phyloP scores from a whole-genome alignment of 2,113 vertebrate species.

The Stigmatopora argus region DNA sequence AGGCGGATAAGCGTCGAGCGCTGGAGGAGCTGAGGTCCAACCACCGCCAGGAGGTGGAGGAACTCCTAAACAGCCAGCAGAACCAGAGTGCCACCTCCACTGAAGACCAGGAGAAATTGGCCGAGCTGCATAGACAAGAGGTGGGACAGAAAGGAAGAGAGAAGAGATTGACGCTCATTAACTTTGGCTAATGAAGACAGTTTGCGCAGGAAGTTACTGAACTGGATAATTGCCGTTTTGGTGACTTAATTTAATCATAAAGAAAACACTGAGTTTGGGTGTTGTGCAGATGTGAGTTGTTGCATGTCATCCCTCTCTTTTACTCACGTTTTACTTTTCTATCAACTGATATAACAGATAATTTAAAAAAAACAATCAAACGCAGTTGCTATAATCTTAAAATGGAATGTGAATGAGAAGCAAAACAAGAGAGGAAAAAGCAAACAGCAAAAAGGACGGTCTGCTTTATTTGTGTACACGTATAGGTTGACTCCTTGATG shows the following conservation, averaged over 20 bases:
- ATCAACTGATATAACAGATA: constrained; percentile 14
- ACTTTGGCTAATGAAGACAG: constrained; percentile 9
- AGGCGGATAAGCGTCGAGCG: constrained; percentile 83
- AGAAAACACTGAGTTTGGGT: constrained; percentile 6
- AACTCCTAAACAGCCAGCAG: constrained; percentile 84
- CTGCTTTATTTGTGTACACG: not conserved
- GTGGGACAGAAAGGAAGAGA: constrained; percentile 48
- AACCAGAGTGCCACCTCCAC: constrained; percentile 78
- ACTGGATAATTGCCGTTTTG: constrained; percentile 26
- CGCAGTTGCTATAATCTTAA: no score
- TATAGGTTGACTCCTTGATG: constrained; percentile 77
- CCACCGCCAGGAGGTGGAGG: constrained; percentile 85
- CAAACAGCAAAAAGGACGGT: not conserved
- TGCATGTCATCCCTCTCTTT: constrained; percentile 57
- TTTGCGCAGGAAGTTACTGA: constrained; percentile 23
- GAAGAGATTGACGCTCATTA: constrained; percentile 35
- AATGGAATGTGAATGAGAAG: not conserved
- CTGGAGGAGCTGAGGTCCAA: constrained; percentile 80
- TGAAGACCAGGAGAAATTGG: constrained; percentile 83
- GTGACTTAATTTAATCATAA: constrained; percentile 7
- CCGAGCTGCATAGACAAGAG: constrained; percentile 80
- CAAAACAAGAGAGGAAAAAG: not conserved
- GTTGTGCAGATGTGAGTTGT: constrained; percentile 20
- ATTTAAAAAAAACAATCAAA: not conserved
- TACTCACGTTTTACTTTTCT: constrained; percentile 42